Percentiles rank a stretch among this genome's conserved stretches.
These are phyloP conservation scores for Formica aserva DNA, from an alignment of 2,888 invertebrate genomes.

Conservation along the genomic window DNA sequence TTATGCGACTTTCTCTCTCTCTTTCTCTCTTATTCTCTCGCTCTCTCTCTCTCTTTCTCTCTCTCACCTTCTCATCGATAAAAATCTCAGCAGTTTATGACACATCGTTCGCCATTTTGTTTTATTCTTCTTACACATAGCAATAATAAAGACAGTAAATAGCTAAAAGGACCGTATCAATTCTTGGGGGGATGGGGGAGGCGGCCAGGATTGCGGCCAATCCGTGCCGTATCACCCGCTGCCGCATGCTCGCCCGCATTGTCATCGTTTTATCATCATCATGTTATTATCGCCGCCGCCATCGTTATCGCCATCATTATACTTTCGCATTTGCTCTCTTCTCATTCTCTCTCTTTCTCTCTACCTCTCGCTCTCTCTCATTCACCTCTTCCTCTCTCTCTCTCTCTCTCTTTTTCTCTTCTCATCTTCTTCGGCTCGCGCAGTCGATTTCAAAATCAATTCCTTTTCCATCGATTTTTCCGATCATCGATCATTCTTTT, in stretches of 20 bases:
- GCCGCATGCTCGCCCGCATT: slow-evolving; percentile 74
- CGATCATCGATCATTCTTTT: neutral
- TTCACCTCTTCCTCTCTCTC: slow-evolving; percentile 14
- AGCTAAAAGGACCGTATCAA: slow-evolving; percentile 81
- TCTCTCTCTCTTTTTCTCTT: neutral
- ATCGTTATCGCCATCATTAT: slow-evolving; percentile 44
- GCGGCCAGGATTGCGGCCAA: slow-evolving; percentile 71
- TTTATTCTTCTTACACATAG: slow-evolving; percentile 78
- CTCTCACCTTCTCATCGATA: slow-evolving; percentile 62
- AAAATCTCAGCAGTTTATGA: slow-evolving; percentile 75
- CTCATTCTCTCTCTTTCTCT: slow-evolving; percentile 8
- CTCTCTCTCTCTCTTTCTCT: slow-evolving; percentile 45
- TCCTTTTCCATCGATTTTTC: neutral
- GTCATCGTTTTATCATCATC: slow-evolving; percentile 40
- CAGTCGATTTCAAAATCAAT: neutral
- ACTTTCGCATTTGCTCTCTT: slow-evolving; percentile 39
- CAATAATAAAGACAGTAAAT: slow-evolving; percentile 83
- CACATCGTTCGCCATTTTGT: slow-evolving; percentile 73
- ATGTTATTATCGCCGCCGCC: slow-evolving; percentile 28
- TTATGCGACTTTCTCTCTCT: slow-evolving; percentile 28
- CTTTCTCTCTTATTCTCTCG: slow-evolving; percentile 38
- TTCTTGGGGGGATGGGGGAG: slow-evolving; percentile 67
- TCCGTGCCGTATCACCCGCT: slow-evolving; percentile 71
- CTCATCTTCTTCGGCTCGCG: neutral
- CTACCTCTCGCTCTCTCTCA: neutral